Conservation (phyloP, 2,888 invertebrate genomes). For the Tipula lateralis region DNA sequence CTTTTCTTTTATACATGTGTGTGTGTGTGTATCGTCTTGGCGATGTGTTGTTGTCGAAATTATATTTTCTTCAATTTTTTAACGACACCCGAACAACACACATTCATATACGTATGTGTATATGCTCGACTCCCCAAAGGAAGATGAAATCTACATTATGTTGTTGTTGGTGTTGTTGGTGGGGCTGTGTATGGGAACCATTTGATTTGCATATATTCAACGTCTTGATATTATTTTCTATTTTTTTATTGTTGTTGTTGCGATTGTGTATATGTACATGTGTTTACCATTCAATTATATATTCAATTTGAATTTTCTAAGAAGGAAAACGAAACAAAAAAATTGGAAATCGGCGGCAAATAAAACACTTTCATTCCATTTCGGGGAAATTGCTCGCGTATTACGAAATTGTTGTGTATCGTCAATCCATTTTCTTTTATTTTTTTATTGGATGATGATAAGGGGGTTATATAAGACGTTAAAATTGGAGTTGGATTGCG, state of each 20-base stretch:
- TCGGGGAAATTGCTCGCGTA: not conserved
- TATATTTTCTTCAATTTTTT: not conserved
- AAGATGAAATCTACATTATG: not conserved
- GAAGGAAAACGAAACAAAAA: not conserved
- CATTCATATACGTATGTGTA: not conserved
- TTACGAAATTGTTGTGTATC: not conserved
- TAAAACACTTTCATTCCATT: not conserved
- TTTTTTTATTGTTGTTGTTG: conserved; percentile 14
- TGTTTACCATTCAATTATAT: not conserved
- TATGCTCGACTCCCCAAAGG: conserved; percentile 24
- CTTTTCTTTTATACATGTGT: too few species aligned
- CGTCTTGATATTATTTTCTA: not conserved
- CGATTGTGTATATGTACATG: not conserved
- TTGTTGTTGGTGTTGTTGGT: not conserved
- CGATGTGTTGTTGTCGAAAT: not conserved
- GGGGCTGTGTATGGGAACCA: not conserved
- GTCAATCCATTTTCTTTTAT: not conserved
- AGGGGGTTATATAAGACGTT: not conserved
- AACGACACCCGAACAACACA: too few species aligned
- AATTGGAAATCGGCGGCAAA: not conserved
- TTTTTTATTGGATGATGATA: not conserved
- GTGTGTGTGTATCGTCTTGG: too few species aligned
- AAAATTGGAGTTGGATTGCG: not conserved
- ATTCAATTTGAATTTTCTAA: conserved; percentile 12
- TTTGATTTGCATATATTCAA: conserved; percentile 13